Evolutionary conservation across 23 tunicate genomes (phyloP), one percentile per base, ranked within the genome.

Genomic region (Styela clava): DNA sequence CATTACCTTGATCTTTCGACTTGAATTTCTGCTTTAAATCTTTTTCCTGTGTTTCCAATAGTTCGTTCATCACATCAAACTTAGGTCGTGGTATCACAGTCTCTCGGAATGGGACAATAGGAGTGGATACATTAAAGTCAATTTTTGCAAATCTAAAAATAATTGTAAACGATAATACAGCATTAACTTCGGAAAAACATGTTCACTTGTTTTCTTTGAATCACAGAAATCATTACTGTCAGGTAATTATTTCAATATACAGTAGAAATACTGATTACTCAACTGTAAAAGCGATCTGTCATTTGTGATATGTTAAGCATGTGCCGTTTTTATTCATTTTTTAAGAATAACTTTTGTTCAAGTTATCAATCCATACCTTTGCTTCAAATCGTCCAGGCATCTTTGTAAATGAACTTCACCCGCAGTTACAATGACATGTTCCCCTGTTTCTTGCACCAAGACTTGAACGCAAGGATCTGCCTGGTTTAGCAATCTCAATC

Each of bases 401-500:
- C 92, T 68, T 74, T 91, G 90, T 76, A 96, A 37, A 83, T 96
- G 99, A 52, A 96, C 94, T 52, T 96, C 99, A 2, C 99, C 99
- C 36, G 97, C 92, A 7, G 94, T 85, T 16, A 88, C 92, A 31
- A 96, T 81, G 74, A 96, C 99, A 68, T 87, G 97, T 62, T 95
- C 99, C n/a, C 99, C 99, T 0, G 97, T 96, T 61, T 86, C 97
- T 61, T 93, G 86, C 32, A 87, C 87, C n/a, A 96, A 74, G 18
- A 96, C 92, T 63, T 87, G 94, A 19, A 96, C 99, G 35, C 94
- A 87, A 9, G 99, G 99, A 79, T 96, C 99, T 1, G 97, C 97
- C 36, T 91, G 92, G 78, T 96, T 96, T 52, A 96, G 69, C 34
- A 88, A 73, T 71, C 79, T 95, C 79, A 91, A 52, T 24, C 99